Conservation (phyloP, 2,113 vertebrate species). For the Vulpes ferrilata region DNA sequence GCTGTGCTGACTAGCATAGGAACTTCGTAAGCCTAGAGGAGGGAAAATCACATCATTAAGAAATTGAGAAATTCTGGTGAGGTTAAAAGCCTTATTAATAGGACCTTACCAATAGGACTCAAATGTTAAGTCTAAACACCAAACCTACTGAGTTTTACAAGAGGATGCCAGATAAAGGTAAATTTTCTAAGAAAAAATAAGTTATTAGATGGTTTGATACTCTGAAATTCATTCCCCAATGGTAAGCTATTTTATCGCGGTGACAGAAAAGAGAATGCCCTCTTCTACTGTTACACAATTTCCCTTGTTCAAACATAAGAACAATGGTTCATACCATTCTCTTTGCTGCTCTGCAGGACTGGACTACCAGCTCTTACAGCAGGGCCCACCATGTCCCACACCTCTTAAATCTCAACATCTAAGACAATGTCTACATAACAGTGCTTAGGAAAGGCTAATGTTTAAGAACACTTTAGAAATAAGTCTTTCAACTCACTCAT, state of each 20-base stretch:
- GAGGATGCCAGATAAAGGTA: not conserved
- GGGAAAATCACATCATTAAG: conserved; percentile 47
- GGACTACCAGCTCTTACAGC: not conserved
- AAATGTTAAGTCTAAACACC: not conserved
- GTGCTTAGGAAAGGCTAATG: not conserved
- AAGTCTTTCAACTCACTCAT: not conserved
- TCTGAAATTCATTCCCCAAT: not conserved
- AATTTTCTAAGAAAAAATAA: not conserved
- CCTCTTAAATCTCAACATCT: not conserved
- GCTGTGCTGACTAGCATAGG: conserved; percentile 97
- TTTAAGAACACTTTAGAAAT: conserved; percentile 11
- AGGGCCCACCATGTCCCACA: not conserved
- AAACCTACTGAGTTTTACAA: conserved; percentile 22
- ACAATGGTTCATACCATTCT: not conserved
- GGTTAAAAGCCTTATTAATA: not conserved
- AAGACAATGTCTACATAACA: not conserved
- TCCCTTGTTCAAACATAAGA: not conserved
- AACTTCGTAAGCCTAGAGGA: conserved; percentile 92
- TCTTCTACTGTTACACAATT: not conserved
- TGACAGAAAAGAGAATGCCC: not conserved
- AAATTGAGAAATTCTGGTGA: not conserved
- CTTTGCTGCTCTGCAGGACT: not conserved
- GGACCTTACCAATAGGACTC: not conserved
- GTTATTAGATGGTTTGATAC: not conserved
- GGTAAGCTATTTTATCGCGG: not conserved